Conservation (phyloP, 30 jellyfish, hydroid and myxozoan genomes). For the Aurelia aurita region DNA sequence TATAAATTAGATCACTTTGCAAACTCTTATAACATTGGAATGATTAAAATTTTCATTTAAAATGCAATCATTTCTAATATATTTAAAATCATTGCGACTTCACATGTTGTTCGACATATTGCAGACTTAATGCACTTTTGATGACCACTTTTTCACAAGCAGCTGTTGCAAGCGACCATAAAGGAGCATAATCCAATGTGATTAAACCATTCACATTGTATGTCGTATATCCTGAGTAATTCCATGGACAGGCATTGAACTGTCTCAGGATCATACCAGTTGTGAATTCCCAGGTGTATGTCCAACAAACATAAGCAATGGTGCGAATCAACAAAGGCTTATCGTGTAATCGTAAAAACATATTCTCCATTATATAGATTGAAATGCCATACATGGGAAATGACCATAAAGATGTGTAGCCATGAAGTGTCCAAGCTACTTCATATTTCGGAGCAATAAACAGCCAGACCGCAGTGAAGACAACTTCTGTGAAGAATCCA, state of each 20-base stretch:
- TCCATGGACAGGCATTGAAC: conserved; percentile 97
- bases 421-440: conserved; percentile 89
- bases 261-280: conserved; percentile 87
- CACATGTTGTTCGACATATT: conserved; percentile 25
- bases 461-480: conserved; percentile 89
- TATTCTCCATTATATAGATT: conserved; percentile 73
- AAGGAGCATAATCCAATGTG: conserved; percentile 93
- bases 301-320: conserved; percentile 85
- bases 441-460: conserved; percentile 77
- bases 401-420: conserved; percentile 96
- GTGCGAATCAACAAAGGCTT: conserved; percentile 65
- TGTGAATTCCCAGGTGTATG: conserved; percentile 89
- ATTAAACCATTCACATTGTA: conserved; percentile 86
- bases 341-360: conserved; percentile 58
- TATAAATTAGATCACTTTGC: no score
- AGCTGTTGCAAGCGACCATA: conserved; percentile 90
- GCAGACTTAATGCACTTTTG: conserved; percentile 73
- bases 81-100: no score
- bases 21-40: no score
- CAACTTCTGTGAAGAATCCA: conserved; percentile 92
- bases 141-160: conserved; percentile 83
- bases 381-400: conserved; percentile 91
- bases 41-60: no score
- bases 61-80: no score
- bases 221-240: conserved; percentile 85